A percentile compares a stretch with the other conserved stretches of the same genome.
Evolutionary conservation across 2,797 vertebrate genomes (phyloP).

Genomic region (Meriones psammophilus): DNA sequence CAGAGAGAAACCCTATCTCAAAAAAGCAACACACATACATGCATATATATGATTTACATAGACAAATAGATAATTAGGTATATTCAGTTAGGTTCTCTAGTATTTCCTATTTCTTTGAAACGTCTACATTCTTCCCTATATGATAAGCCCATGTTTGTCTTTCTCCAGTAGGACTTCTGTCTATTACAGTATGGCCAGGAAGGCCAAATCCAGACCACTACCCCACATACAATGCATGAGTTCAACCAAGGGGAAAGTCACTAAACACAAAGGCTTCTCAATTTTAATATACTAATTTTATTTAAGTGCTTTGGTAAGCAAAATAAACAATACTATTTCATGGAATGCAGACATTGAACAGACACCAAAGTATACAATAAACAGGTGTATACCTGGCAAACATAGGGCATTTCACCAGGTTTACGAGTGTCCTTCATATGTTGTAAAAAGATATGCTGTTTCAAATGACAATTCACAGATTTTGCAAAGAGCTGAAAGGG

Average conservation of each 20-base stretch:
- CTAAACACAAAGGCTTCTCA: constrained; percentile 36
- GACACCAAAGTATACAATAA: constrained; percentile 65
- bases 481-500: constrained; percentile 95
- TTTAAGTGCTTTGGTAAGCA: constrained; percentile 88
- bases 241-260: constrained; percentile 37
- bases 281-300: constrained; percentile 62
- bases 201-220: constrained; percentile 7
- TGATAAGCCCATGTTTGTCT: not conserved
- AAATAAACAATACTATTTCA: constrained; percentile 29
- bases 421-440: constrained; percentile 99
- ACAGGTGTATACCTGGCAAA: constrained; percentile 94
- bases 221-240: not conserved
- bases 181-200: constrained; percentile 77
- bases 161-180: constrained; percentile 77
- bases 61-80: no score
- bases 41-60: no score
- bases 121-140: constrained; percentile 24
- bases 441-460: constrained; percentile 95
- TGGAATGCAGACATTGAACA: constrained; percentile 48
- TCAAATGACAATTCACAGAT: constrained; percentile 99
- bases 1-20: no score
- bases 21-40: no score
- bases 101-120: constrained; percentile 7
- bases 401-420: constrained; percentile 99
- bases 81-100: not conserved